Base-by-base conservation (phyloP, 2,888 invertebrate species). In the Metalampra italica region DNA sequence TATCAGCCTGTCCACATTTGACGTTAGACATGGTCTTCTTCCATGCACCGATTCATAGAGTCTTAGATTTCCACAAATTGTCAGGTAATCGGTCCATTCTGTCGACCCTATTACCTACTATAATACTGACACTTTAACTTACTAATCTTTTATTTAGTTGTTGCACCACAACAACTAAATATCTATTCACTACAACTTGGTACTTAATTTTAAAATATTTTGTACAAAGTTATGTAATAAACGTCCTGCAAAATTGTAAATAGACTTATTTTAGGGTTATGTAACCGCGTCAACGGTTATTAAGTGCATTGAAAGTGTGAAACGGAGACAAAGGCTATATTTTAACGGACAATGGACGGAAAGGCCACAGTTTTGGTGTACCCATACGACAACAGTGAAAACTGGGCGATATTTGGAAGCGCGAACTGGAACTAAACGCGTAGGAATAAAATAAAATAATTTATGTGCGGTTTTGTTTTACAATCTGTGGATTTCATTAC, bases 331-430 rank as follows among this genome's bases (percentile, higher is more conserved):
- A 32, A 32, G 32, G 32, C 32, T n/a, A 11, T n/a, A 11, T 11
- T 36, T n/a, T 36, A 32, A 32, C 30, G 47, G 37, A 57, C 57
- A 57, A 57, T 53, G 47, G 44, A 29, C 47, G 51, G 51, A 54
- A 54, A 34, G 30, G 9, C 9, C 22, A n/a, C 32, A 9, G 32
- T 32, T 32, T 32, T 32, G 8, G 32, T 22, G 9, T 39, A 15
- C n/a, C n/a, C 15, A 0, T 7, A 42, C 22, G 29, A n/a, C 14
- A n/a, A 8, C 29, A 46, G 52, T 47, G 52, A 55, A 54, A 55
- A 55, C 52, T 51, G 45, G 39, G 42, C 29, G 29, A 15, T 15
- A 12, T 42, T 29, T 29, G 42, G 13, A 29, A n/a, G n/a, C 42
- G 42, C n/a, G 29, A 8, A 29, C 29, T 42, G 42, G 29, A 42